Percentiles rank a stretch among this genome's conserved stretches.
These are phyloP conservation scores for Caenorhabditis sp. DNA, from an alignment of 2,888 invertebrate species.

Conservation along the genomic window DNA sequence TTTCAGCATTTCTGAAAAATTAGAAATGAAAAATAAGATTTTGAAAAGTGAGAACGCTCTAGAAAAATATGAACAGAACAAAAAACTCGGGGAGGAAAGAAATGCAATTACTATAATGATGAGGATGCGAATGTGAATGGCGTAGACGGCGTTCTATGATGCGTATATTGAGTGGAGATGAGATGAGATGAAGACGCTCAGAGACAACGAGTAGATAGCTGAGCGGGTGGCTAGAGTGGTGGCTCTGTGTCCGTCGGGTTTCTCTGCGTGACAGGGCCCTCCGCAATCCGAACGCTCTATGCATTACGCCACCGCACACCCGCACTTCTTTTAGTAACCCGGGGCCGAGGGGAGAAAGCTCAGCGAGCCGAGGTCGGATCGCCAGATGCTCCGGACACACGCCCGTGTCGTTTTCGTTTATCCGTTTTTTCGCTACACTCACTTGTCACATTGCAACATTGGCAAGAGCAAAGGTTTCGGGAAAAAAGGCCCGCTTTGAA, in stretches of 20 bases:
- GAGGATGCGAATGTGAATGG: slow-evolving; percentile 4
- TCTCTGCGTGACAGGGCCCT: slow-evolving; percentile 10
- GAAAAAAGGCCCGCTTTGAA: not conserved
- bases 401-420: not conserved
- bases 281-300: slow-evolving; percentile 20
- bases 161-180: slow-evolving; percentile 34
- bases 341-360: slow-evolving; percentile 22
- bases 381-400: slow-evolving; percentile 32
- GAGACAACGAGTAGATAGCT: slow-evolving; percentile 35
- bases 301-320: slow-evolving; percentile 35
- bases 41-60: too few relatives aligned
- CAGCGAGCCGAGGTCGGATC: slow-evolving; percentile 44
- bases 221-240: slow-evolving; percentile 44
- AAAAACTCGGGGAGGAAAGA: too few relatives aligned
- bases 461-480: not conserved
- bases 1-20: slow-evolving; percentile 54
- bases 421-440: not conserved
- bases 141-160: slow-evolving; percentile 37
- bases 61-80: not conserved
- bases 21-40: not conserved
- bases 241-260: slow-evolving; percentile 25
- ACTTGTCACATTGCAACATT: not conserved
- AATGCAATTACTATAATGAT: slow-evolving; percentile 21
- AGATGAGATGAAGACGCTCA: slow-evolving; percentile 36
- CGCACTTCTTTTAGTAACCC: slow-evolving; percentile 55